Conservation (phyloP, 2,888 invertebrate species). For the Pandemis heparana region DNA sequence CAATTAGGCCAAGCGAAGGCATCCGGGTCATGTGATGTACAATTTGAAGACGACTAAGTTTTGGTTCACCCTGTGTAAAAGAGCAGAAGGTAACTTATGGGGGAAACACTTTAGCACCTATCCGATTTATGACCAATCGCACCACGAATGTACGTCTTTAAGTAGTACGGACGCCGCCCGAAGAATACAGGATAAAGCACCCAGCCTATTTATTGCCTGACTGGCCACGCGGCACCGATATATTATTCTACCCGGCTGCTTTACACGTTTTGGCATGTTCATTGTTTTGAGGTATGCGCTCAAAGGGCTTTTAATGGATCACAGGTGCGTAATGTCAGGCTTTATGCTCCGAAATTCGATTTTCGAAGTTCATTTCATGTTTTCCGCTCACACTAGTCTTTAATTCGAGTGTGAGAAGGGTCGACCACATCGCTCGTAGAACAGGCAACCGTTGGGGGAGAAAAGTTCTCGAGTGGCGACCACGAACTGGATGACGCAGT, state of each 20-base stretch:
- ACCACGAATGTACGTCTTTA: slow-evolving; percentile 20
- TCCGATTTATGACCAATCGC: neutral
- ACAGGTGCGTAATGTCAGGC: slow-evolving; percentile 14
- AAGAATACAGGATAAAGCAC: slow-evolving; percentile 36
- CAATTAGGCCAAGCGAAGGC: too few relatives aligned
- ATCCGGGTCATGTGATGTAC: neutral
- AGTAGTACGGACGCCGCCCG: slow-evolving; percentile 31
- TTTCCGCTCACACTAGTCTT: neutral
- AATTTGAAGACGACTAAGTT: neutral
- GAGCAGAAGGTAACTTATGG: too few relatives aligned
- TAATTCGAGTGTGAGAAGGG: too few relatives aligned
- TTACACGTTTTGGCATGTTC: slow-evolving; percentile 22
- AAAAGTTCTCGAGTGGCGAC: too few relatives aligned
- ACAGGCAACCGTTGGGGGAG: too few relatives aligned
- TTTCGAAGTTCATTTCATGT: too few relatives aligned
- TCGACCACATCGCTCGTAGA: too few relatives aligned
- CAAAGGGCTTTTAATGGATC: slow-evolving; percentile 35
- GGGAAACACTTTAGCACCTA: neutral
- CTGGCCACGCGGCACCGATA: slow-evolving; percentile 32
- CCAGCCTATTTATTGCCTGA: slow-evolving; percentile 39
- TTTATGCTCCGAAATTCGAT: neutral
- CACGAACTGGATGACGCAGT: too few relatives aligned
- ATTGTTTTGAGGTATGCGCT: slow-evolving; percentile 21
- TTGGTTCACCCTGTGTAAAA: too few relatives aligned
- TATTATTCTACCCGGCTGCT: slow-evolving; percentile 26